Conservation (phyloP, 1,140 invertebrate species). For the Ylistrum balloti region DNA sequence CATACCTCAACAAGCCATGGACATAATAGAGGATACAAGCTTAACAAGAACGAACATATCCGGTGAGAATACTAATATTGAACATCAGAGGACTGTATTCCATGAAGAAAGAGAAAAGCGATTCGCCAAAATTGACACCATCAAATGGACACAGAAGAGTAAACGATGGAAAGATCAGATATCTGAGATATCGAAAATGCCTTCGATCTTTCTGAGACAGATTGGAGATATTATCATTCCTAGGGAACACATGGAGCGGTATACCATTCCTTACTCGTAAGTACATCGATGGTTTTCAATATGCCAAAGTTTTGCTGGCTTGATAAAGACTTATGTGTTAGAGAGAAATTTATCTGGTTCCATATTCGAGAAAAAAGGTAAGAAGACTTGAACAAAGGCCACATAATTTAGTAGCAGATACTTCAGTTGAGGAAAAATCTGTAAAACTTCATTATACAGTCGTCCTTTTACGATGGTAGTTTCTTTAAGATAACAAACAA, state of each 20-base stretch:
- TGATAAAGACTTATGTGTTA: too few species aligned
- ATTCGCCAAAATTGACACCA: background rate
- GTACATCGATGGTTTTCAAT: constrained; percentile 42
- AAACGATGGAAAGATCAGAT: constrained; percentile 67
- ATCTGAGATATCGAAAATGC: constrained; percentile 64
- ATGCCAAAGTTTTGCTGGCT: too few species aligned
- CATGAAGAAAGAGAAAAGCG: background rate
- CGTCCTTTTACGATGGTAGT: background rate
- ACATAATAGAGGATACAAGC: background rate
- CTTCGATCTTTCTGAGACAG: constrained; percentile 59
- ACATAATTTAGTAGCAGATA: too few species aligned
- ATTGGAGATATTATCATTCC: constrained; percentile 70
- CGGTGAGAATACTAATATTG: background rate
- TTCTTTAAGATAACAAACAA: too few species aligned
- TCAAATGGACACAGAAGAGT: constrained; percentile 53
- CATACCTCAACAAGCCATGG: background rate
- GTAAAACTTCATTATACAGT: background rate
- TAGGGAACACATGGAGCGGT: constrained; percentile 49
- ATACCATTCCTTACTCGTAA: constrained; percentile 68
- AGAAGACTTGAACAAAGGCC: too few species aligned
- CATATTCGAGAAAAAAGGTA: background rate
- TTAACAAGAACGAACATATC: background rate
- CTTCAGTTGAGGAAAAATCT: too few species aligned
- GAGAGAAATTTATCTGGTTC: too few species aligned
- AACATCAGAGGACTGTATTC: background rate